Base-by-base conservation (phyloP, 2,113 vertebrate species). In the Pseudorasbora parva region DNA sequence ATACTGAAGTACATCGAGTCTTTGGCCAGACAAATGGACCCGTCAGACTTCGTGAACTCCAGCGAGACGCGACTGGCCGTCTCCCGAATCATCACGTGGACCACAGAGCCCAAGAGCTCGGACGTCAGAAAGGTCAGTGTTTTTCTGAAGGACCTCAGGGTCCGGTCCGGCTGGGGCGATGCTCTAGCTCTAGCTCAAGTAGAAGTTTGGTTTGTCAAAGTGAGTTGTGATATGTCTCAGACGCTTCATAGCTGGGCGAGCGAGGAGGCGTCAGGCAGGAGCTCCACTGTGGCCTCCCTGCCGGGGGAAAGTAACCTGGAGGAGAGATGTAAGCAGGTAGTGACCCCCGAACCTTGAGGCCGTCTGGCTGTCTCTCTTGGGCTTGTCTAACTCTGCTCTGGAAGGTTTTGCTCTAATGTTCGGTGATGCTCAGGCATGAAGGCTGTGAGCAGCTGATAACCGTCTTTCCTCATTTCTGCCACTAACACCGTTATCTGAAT, bases 41-140 rank as follows among this genome's bases (percentile, higher is more conserved):
- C 97, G 12, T 93, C 93, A 51, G 96, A 98, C 89, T 98, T 98
- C 89, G 92, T 96, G 87, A 98, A 98, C 93, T 97, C 96, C 87
- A 98, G 97, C 90, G 97, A 98, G 94, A 98, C 97, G 0, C 95
- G 97, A 15, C 91, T 98, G 59, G 97, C 97, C 12, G 97, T 98
- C 54, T 98, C 97, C n/a, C 96, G 97, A 33, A 96, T 98, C 91
- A 98, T 98, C 92, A 98, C 97, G 51, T 98, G 97, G 97, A 98
- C 97, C 71, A 96, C 96, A 27, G 97, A 98, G 91, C 97, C 97
- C 57, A 97, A 97, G 91, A 98, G 97, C 91, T 96, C 96, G 73
- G 97, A 98, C 83, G 96, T 98, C 86, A 93, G 97, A 10, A 98
- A 98, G 96, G 97, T 98, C 85, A 64, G 82, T 57, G 27, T 7